A percentile compares a stretch with the other conserved stretches of the same genome.
phyloP scores from a whole-genome alignment of 2,797 vertebrate species.

The Eurystomus glaucurus region DNA sequence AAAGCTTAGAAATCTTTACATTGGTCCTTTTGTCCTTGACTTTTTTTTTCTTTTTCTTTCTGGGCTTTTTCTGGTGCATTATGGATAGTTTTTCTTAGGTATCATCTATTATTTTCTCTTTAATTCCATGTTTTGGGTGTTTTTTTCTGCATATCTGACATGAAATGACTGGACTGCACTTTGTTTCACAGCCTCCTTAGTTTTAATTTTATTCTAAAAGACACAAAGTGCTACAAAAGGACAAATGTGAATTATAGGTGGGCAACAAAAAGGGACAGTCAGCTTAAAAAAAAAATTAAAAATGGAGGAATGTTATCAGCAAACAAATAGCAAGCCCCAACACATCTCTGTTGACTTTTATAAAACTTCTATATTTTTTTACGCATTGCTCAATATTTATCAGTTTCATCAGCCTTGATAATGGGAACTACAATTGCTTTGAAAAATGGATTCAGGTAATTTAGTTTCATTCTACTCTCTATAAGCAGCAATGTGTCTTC shows the following conservation, averaged over 20 bases:
- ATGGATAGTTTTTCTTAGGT: background rate
- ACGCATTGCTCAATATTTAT: background rate
- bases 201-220: background rate
- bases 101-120: background rate
- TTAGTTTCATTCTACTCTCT: background rate
- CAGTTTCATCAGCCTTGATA: background rate
- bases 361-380: background rate
- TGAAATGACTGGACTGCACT: background rate
- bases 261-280: background rate
- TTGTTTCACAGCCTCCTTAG: background rate
- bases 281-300: background rate
- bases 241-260: background rate
- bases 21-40: background rate
- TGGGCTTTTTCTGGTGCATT: background rate
- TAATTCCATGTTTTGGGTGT: rapidly evolving
- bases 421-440: background rate
- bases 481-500: background rate
- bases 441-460: background rate
- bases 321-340: background rate
- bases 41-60: background rate
- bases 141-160: background rate
- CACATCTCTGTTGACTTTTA: background rate
- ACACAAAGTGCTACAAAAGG: rapidly evolving
- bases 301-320: background rate
- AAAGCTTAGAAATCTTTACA: background rate